These are phyloP conservation scores for Zosterops pallidus DNA, from an alignment of 2,113 vertebrate species.

Conservation along the genomic window DNA sequence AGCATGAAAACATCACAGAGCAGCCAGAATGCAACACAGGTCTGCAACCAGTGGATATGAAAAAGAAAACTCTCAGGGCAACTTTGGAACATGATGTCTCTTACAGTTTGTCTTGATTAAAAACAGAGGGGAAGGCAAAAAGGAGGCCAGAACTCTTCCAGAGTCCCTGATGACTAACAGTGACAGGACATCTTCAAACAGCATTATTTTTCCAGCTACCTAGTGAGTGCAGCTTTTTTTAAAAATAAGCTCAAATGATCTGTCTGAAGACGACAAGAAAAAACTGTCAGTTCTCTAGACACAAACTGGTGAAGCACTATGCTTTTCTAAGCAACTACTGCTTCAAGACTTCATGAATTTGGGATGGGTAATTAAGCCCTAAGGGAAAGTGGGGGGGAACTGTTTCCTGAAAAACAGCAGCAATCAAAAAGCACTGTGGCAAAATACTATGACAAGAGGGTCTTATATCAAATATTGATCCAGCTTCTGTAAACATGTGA, in stretches of 20 bases:
- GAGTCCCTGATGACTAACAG: not conserved
- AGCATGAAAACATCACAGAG: not conserved
- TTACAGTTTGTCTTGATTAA: not conserved
- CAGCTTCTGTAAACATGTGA: not conserved
- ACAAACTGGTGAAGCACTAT: not conserved
- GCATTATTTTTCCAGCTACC: not conserved
- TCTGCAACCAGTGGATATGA: not conserved
- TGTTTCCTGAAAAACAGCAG: not conserved
- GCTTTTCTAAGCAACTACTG: not conserved
- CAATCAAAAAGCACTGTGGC: conserved; percentile 12
- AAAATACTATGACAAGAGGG: not conserved
- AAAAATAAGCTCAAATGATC: not conserved
- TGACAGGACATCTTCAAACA: not conserved
- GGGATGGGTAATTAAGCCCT: not conserved
- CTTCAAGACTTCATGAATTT: not conserved
- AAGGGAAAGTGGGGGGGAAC: not conserved
- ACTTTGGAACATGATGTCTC: not conserved
- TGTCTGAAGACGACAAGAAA: not conserved
- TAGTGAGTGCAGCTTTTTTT: not conserved
- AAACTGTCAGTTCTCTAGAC: not conserved
- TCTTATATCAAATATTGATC: conserved; percentile 32
- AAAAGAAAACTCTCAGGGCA: not conserved
- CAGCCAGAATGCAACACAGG: not conserved
- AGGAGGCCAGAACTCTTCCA: not conserved
- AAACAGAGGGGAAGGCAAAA: not conserved